Evolutionary conservation across 23 tunicate species (phyloP), one percentile per base, ranked within the genome.

Genomic region (Phallusia fumigata): DNA sequence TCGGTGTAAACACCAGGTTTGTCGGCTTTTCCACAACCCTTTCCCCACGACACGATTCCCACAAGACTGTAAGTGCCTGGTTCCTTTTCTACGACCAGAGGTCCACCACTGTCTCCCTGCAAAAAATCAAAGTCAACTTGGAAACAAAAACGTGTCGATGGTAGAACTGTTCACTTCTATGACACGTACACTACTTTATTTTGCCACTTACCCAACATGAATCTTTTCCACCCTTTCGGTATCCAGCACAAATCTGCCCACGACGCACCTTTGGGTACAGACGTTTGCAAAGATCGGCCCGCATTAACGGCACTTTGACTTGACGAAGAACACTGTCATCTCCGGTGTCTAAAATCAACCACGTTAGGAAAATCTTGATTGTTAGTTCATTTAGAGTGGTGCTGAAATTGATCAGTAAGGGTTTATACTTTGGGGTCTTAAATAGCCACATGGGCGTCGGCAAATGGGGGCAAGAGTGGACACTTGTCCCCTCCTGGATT

Each of bases 21-120:
- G 19, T 35, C 34, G 0, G 76, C 52, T 69, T 65, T 77, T 0
- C 77, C 84, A 65, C 84, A 81, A 18, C 77, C 53, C 34, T 81
- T 35, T 26, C 84, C 84, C 84, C 84, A 81, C 30, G 84, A 81
- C 18, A 81, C 84, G 30, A 81, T 81, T 35, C 84, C 84, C 6
- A 65, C 33, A 12, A 81, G 21, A 30, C 36, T 34, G 58, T 8
- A 81, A 3, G 0, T 32, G 18, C 84, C 76, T 6, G 28, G 45
- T 33, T 36, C 77, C 18, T 19, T 36, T 47, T 53, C 32, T n/a
- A 19, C 32, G 13, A 69, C 53, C 51, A 81, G 84, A 19, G 84
- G 84, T 5, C 84, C 84, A 53, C 84, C 84, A 31, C 84, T 81
- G 52, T 81, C 84, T 13, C 84, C 84, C 84, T 81, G 36, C 6